Conservation (phyloP, 2,113 vertebrate species). For the Passer domesticus region DNA sequence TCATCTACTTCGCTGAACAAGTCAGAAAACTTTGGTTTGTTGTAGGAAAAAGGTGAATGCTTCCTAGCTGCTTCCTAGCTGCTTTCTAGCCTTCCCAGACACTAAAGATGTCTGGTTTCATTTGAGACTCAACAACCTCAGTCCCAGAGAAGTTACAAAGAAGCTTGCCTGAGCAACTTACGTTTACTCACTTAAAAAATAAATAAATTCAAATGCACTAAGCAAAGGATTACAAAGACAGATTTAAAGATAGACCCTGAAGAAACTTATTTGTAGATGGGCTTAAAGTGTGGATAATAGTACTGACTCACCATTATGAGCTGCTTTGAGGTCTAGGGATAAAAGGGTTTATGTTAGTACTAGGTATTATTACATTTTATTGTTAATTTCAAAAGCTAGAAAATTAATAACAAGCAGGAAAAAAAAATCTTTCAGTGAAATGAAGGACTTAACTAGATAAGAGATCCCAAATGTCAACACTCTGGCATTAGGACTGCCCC, state of each 20-base stretch:
- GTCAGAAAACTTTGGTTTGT: neutral
- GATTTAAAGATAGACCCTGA: slow-evolving; percentile 57
- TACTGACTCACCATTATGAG: slow-evolving; percentile 54
- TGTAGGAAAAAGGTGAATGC: neutral
- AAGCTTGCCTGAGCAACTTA: slow-evolving; percentile 49
- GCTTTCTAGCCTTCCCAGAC: neutral
- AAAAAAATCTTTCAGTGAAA: neutral
- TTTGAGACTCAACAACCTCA: neutral
- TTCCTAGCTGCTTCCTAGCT: neutral
- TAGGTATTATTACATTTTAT: slow-evolving; percentile 47
- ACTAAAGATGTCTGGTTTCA: neutral
- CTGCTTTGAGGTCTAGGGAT: slow-evolving; percentile 59
- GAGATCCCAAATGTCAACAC: neutral
- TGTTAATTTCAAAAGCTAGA: slow-evolving; percentile 56
- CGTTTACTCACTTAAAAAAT: slow-evolving; percentile 15
- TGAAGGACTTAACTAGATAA: slow-evolving; percentile 30
- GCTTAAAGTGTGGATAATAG: slow-evolving; percentile 46
- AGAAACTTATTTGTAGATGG: slow-evolving; percentile 61
- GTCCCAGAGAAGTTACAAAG: neutral
- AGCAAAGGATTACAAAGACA: slow-evolving; percentile 41
- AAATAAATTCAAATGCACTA: slow-evolving; percentile 33
- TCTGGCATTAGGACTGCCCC: neutral
- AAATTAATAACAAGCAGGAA: slow-evolving; percentile 10
- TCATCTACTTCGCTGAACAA: neutral
- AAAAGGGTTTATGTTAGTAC: slow-evolving; percentile 40